A percentile compares a stretch with the other conserved stretches of the same genome.
phyloP scores from a whole-genome alignment of 2,113 vertebrate species.

The Rhabdomys dilectus region DNA sequence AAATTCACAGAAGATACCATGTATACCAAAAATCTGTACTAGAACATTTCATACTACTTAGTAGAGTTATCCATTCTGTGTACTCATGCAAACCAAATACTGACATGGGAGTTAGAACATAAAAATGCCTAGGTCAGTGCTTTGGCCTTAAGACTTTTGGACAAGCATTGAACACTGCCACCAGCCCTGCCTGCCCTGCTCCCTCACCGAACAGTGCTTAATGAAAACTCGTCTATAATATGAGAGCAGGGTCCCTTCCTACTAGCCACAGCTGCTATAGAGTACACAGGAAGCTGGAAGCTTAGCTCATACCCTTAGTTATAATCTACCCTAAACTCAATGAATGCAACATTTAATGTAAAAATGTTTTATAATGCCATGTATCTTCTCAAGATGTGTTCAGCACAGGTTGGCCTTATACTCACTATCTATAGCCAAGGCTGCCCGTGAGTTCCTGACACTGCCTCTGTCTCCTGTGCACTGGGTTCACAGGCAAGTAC shows the following conservation, averaged over 20 bases:
- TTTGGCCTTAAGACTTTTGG: background rate
- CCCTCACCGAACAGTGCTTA: background rate
- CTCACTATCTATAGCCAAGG: background rate
- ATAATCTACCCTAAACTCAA: slow-evolving; percentile 33
- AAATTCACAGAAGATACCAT: background rate
- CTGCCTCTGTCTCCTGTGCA: background rate
- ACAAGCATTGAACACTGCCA: background rate
- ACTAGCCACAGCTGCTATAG: background rate
- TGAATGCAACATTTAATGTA: background rate
- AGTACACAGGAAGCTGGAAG: background rate
- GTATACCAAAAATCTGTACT: background rate
- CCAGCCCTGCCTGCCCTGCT: background rate
- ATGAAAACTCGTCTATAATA: background rate
- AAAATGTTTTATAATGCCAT: background rate
- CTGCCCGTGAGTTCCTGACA: background rate
- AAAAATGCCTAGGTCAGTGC: background rate
- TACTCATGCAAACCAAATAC: background rate
- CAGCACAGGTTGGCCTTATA: background rate
- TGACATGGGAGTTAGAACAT: background rate
- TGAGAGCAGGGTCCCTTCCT: background rate
- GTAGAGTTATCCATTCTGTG: background rate
- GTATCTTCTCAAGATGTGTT: background rate
- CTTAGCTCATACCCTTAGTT: slow-evolving; percentile 15
- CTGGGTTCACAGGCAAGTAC: background rate
- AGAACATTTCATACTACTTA: background rate